Conservation (phyloP, 2,888 invertebrate species). For the Acleris sparsana region DNA sequence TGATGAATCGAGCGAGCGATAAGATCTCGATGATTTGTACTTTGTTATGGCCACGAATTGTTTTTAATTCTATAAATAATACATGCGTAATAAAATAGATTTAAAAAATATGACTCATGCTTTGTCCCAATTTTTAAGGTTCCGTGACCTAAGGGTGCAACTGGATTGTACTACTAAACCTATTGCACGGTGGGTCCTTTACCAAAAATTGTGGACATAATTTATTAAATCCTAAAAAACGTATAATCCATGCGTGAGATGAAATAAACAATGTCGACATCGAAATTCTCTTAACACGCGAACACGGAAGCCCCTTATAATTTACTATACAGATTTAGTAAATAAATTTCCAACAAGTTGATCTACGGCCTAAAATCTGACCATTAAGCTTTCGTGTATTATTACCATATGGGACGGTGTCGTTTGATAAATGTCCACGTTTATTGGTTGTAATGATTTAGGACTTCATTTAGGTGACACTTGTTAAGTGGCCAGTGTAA, state of each 20-base stretch:
- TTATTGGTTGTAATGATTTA: conserved; percentile 49
- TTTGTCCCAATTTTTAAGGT: too few relatives aligned
- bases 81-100: not conserved
- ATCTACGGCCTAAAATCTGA: conserved; percentile 25
- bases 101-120: too few relatives aligned
- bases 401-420: conserved; percentile 18
- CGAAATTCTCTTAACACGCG: conserved; percentile 20
- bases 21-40: conserved; percentile 39
- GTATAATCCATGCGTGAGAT: not conserved
- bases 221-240: not conserved
- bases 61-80: conserved; percentile 31
- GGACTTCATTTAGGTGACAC: conserved; percentile 45
- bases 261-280: conserved; percentile 11
- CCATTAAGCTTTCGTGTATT: conserved; percentile 34
- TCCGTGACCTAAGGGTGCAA: too few relatives aligned
- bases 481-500: conserved; percentile 35
- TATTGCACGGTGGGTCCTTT: too few relatives aligned
- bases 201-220: too few relatives aligned
- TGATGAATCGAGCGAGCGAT: conserved; percentile 61
- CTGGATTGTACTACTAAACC: too few relatives aligned
- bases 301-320: conserved; percentile 34
- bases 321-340: conserved; percentile 38
- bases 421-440: conserved; percentile 41
- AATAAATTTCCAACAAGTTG: conserved; percentile 37
- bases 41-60: conserved; percentile 22